A percentile compares a stretch with the other conserved stretches of the same genome.
phyloP scores from a whole-genome alignment of 2,888 invertebrate genomes.

The Microdon myrmicae region DNA sequence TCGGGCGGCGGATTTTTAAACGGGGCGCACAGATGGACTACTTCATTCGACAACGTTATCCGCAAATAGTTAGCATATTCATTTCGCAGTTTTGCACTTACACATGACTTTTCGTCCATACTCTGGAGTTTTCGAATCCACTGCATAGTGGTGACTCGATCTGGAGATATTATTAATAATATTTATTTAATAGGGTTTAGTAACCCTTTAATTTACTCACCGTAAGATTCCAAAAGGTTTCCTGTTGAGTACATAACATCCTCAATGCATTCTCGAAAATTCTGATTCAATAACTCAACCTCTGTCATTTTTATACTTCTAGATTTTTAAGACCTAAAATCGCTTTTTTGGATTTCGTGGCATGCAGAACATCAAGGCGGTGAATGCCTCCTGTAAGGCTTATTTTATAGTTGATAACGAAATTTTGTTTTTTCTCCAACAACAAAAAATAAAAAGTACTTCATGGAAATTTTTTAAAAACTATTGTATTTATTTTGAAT shows the following conservation, averaged over 20 bases:
- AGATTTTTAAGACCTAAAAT: too few relatives aligned
- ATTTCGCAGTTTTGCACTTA: constrained; percentile 67
- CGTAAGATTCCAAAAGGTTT: constrained; percentile 37
- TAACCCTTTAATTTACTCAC: constrained; percentile 10
- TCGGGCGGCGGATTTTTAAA: constrained; percentile 67
- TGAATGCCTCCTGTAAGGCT: too few relatives aligned
- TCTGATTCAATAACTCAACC: constrained; percentile 37
- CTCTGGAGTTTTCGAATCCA: constrained; percentile 68
- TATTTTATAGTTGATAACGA: too few relatives aligned
- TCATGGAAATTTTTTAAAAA: too few relatives aligned
- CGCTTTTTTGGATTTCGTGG: too few relatives aligned
- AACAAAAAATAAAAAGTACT: too few relatives aligned
- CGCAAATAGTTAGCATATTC: constrained; percentile 69
- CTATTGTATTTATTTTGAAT: too few relatives aligned
- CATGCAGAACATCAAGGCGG: too few relatives aligned
- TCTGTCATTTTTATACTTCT: too few relatives aligned
- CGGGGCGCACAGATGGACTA: constrained; percentile 66
- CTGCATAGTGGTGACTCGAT: constrained; percentile 69
- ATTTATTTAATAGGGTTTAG: background rate
- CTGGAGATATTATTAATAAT: constrained; percentile 54
- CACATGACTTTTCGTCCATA: constrained; percentile 66
- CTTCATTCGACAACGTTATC: constrained; percentile 68
- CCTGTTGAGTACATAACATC: constrained; percentile 43
- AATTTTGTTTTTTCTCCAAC: too few relatives aligned
- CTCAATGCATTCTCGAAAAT: constrained; percentile 34